Conservation (phyloP, 1,140 invertebrate species). For the Zelostemma sp. region DNA sequence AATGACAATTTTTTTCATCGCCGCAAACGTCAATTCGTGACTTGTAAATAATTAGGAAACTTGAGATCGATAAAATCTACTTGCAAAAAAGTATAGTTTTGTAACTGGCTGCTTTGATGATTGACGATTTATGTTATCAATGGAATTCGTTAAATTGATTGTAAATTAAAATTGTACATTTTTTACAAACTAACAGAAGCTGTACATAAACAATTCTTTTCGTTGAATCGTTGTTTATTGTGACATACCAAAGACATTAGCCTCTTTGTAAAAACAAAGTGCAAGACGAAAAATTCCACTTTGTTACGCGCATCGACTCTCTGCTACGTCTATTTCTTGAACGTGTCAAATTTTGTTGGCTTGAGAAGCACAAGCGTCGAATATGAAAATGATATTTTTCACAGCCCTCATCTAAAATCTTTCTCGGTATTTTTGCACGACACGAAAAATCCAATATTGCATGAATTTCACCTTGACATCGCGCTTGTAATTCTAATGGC, state of each 20-base stretch:
- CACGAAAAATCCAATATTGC: not conserved
- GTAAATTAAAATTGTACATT: not conserved
- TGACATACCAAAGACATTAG: not conserved
- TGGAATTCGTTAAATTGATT: not conserved
- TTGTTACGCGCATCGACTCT: constrained; percentile 9
- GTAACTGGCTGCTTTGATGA: not conserved
- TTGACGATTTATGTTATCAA: not conserved
- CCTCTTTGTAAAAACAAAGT: constrained; percentile 2
- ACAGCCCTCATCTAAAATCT: not conserved
- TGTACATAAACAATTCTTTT: not conserved
- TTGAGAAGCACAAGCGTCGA: constrained; percentile 2
- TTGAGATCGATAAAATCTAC: not conserved
- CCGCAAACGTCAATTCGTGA: not conserved
- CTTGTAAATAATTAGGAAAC: not conserved
- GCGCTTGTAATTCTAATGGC: constrained; percentile 2
- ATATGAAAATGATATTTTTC: constrained; percentile 4
- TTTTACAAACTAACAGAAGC: not conserved
- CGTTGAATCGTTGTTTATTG: not conserved
- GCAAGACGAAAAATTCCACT: constrained; percentile 2
- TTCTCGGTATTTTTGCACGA: constrained; percentile 7
- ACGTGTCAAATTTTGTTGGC: not conserved
- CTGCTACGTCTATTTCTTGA: constrained; percentile 10
- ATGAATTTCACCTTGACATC: constrained; percentile 1
- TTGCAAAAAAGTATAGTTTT: not conserved
- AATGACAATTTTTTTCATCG: not conserved